Evolutionary conservation across 2,113 vertebrate genomes (phyloP), one percentile per base, ranked within the genome.

Genomic region (Steatornis caripensis): DNA sequence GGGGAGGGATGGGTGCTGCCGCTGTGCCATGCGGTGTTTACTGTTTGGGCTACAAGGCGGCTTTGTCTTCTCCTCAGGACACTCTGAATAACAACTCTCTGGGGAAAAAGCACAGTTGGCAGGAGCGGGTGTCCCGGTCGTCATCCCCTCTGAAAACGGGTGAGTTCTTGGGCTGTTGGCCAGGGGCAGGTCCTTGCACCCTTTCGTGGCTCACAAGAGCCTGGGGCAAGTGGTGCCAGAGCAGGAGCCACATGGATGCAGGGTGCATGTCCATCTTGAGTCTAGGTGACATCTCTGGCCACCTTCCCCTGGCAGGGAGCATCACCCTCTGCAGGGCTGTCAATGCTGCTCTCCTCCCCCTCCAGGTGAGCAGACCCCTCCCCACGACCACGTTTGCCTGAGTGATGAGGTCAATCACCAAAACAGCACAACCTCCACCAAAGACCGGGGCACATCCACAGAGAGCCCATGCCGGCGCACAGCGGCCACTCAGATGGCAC

Each of bases 41-140:
- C 92, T 39, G 57, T 86, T 62, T 10, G 55, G 82, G 74, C 91
- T 96, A 95, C 96, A 98, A 98, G 89, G 87, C 78, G 2, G 78
- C 97, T 98, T 98, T 98, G 98, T 98, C 80, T 87, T 95, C 84
- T 84, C 37, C 90, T 66, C 97, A 99, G 99, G 99, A 99, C 98
- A 99, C 99, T 11, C 96, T 99, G 96, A 99, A 99, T 98, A 99
- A 99, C 98, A 99, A 99, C 98, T 99, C 99, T 57, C 98, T 99
- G 84, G 99, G 99, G 87, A 99, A 99, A 98, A 99, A 99, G 96
- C 99, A 99, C 99, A 99, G 99, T 91, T 99, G 99, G 99, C 99
- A 99, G 97, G 99, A 99, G 91, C 99, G 99, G 84, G 99, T 99
- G 89, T 99, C 99, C 32, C 98, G 98, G 82, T 99, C 99, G 0